These are phyloP conservation scores for Bos indicus DNA, from an alignment of 2,113 vertebrate species.

Conservation along the genomic window DNA sequence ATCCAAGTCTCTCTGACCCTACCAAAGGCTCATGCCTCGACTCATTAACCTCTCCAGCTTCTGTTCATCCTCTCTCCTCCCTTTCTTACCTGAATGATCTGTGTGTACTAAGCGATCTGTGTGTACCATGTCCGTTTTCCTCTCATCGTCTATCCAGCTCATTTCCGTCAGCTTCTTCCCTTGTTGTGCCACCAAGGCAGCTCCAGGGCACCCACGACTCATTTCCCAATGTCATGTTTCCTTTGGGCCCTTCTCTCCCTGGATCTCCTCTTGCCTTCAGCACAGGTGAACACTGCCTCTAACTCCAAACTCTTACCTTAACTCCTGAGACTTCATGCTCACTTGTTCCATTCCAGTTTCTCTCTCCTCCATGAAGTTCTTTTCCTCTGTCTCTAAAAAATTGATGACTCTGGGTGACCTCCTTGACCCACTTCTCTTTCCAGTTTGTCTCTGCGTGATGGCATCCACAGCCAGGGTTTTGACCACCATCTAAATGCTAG, in stretches of 20 bases:
- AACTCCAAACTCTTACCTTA: too few relatives aligned
- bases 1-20: not conserved
- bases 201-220: not conserved
- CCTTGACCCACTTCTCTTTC: not conserved
- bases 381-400: not conserved
- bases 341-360: not conserved
- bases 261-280: not conserved
- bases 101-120: accelerated
- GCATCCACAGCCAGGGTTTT: not conserved
- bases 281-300: too few relatives aligned
- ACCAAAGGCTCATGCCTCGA: too few relatives aligned
- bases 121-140: not conserved
- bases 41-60: not conserved
- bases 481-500: not conserved
- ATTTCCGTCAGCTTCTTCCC: not conserved
- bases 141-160: not conserved
- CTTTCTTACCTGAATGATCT: not conserved
- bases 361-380: not conserved
- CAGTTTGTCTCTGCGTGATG: not conserved
- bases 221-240: not conserved
- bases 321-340: not conserved
- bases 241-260: not conserved
- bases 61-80: not conserved
- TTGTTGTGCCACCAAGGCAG: accelerated
- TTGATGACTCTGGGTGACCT: not conserved